Evolutionary conservation across 2,888 invertebrate genomes (phyloP).

Genomic region (Tanypteryx hageni): DNA sequence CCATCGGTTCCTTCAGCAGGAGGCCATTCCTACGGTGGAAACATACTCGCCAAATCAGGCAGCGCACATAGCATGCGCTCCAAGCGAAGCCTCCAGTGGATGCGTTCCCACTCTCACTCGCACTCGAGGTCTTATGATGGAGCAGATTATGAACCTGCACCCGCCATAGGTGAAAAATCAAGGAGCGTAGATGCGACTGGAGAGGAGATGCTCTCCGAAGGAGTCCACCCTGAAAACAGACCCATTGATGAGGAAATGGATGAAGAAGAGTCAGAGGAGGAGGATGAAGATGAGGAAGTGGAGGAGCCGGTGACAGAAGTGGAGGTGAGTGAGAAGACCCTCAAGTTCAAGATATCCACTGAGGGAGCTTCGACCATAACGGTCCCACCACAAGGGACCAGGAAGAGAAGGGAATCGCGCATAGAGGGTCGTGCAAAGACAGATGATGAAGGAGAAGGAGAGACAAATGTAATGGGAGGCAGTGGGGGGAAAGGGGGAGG

Average conservation of each 20-base stretch:
- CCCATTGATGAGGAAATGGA: conserved; percentile 12
- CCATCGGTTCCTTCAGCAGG: not conserved
- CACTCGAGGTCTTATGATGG: conserved; percentile 74
- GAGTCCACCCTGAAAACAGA: conserved; percentile 8
- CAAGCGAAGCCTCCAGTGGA: conserved; percentile 74
- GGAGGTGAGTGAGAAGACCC: conserved; percentile 83
- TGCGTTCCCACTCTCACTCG: conserved; percentile 78
- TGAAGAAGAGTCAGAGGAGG: conserved; percentile 68
- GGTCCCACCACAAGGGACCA: not conserved
- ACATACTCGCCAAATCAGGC: conserved; percentile 72
- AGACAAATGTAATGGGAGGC: not conserved
- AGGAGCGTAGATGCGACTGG: conserved; percentile 52
- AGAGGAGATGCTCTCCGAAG: conserved; percentile 36
- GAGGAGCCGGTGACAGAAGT: conserved; percentile 86
- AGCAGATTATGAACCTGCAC: conserved; percentile 67
- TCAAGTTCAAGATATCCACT: conserved; percentile 87
- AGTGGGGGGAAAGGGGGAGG: not conserved
- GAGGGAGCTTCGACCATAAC: conserved; percentile 75
- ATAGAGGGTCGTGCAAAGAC: not conserved
- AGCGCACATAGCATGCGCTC: conserved; percentile 74
- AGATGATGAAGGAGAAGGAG: conserved; percentile 7
- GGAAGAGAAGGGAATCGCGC: conserved; percentile 49
- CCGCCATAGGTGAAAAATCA: conserved; percentile 75
- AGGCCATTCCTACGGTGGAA: conserved; percentile 69
- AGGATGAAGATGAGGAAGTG: conserved; percentile 74